phyloP scores from a whole-genome alignment of 2,888 invertebrate genomes.

The Mesorhabditis belari region DNA sequence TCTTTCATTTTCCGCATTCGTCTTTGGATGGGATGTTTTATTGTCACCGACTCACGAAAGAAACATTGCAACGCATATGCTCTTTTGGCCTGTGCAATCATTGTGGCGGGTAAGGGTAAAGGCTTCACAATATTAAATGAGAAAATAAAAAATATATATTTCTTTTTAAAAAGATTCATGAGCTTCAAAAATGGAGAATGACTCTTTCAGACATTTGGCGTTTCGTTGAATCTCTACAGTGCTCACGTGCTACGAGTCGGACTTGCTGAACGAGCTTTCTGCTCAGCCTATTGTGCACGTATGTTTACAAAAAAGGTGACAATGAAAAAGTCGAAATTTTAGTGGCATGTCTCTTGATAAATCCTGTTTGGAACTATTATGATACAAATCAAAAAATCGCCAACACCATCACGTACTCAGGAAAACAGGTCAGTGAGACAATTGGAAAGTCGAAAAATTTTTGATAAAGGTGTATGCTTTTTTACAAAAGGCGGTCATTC shows the following conservation, averaged over 20 bases:
- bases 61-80: constrained; percentile 34
- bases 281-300: constrained; percentile 30
- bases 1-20: constrained; percentile 22
- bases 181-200: constrained; percentile 5
- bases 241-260: constrained; percentile 12
- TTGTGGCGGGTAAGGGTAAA: constrained; percentile 27
- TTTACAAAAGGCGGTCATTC: constrained; percentile 21
- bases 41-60: constrained; percentile 36
- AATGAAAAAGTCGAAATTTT: constrained; percentile 4
- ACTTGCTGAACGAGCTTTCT: constrained; percentile 20
- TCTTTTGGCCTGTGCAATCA: constrained; percentile 42
- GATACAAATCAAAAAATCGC: constrained; percentile 38
- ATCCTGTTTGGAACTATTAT: constrained; percentile 45
- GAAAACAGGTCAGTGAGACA: background rate
- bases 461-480: background rate
- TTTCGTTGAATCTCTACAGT: constrained; percentile 21
- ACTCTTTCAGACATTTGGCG: constrained; percentile 19
- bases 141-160: constrained; percentile 12
- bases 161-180: constrained; percentile 3
- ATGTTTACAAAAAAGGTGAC: constrained; percentile 4
- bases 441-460: background rate
- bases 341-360: constrained; percentile 38
- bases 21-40: constrained; percentile 42
- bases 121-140: constrained; percentile 3
- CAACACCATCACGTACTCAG: constrained; percentile 2